Evolutionary conservation across 1,140 invertebrate species (phyloP).

Genomic region (Papilio polyxenes): DNA sequence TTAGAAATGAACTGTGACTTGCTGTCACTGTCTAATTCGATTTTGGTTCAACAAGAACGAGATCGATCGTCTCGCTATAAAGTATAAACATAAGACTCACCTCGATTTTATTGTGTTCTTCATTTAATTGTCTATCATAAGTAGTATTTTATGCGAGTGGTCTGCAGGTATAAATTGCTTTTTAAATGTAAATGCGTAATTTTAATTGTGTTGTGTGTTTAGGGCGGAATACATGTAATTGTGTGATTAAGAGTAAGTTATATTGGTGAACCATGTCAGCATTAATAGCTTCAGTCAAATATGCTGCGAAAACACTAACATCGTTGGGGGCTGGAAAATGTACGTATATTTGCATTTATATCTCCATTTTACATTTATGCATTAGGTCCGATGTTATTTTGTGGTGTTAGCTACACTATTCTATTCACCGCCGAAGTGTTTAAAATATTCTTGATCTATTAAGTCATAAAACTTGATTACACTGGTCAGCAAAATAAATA

Average conservation of each 20-base stretch:
- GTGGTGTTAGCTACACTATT: neutral
- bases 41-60: neutral
- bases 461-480: too few relatives aligned
- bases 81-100: neutral
- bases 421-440: neutral
- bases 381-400: neutral
- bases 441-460: neutral
- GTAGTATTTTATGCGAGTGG: constrained; percentile 4
- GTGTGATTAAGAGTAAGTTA: neutral
- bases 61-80: neutral
- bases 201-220: constrained; percentile 12
- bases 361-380: neutral
- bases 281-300: neutral
- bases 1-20: neutral
- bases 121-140: neutral
- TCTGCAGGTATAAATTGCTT: neutral
- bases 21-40: neutral
- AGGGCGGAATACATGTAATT: neutral
- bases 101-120: neutral
- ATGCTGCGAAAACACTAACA: constrained; percentile 1
- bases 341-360: constrained; percentile 32
- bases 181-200: neutral
- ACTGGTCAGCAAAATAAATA: too few relatives aligned
- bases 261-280: neutral
- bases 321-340: constrained; percentile 21